A percentile compares a stretch with the other conserved stretches of the same genome.
Conservation (phyloP, 2,888 invertebrate genomes). For the Leptopilina drosophilae region DNA sequence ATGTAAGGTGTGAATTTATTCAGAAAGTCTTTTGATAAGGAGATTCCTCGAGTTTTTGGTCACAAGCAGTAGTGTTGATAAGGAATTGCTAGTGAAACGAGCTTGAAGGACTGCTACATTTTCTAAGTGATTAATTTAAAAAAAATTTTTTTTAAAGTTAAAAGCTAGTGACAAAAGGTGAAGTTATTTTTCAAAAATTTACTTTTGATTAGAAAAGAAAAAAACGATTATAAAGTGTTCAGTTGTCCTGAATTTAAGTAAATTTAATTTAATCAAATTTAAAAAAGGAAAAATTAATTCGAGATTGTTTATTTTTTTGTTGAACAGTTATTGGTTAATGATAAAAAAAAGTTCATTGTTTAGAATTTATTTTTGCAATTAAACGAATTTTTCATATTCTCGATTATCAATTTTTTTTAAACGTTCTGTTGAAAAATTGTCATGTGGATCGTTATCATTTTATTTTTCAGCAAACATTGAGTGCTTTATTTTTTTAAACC, state of each 20-base stretch:
- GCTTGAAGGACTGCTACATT: slow-evolving; percentile 22
- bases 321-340: too few relatives aligned
- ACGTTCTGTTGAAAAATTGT: slow-evolving; percentile 22
- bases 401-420: background rate
- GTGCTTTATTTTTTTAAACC: background rate
- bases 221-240: too few relatives aligned
- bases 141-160: background rate
- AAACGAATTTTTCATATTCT: background rate
- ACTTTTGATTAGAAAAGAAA: too few relatives aligned
- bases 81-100: slow-evolving; percentile 29
- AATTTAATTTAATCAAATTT: background rate
- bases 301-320: too few relatives aligned
- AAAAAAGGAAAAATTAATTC: too few relatives aligned
- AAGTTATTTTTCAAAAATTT: background rate
- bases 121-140: slow-evolving; percentile 13
- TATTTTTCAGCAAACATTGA: slow-evolving; percentile 21
- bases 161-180: slow-evolving; percentile 22
- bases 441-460: slow-evolving; percentile 23
- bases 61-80: slow-evolving; percentile 26
- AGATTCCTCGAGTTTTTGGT: slow-evolving; percentile 25
- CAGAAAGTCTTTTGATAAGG: slow-evolving; percentile 18
- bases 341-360: background rate
- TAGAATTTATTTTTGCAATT: background rate
- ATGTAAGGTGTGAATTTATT: slow-evolving; percentile 37
- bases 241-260: background rate